A percentile compares a stretch with the other conserved stretches of the same genome.
These are phyloP conservation scores for Petromus typicus DNA, from an alignment of 2,113 vertebrate species.

Conservation along the genomic window DNA sequence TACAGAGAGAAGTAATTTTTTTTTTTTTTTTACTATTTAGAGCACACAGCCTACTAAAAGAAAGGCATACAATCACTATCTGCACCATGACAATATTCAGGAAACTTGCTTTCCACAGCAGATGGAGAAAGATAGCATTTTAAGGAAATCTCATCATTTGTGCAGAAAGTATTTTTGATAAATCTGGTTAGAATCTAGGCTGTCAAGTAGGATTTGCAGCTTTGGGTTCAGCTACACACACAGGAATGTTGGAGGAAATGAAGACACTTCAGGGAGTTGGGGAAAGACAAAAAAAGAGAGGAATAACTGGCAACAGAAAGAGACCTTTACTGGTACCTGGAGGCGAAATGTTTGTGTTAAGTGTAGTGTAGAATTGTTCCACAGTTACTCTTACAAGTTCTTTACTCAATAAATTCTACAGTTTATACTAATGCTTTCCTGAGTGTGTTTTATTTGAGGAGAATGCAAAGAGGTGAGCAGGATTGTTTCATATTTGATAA, in stretches of 20 bases:
- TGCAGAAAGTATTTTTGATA: background rate
- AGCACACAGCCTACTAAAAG: background rate
- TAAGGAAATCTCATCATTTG: constrained; percentile 1
- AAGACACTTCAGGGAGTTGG: background rate
- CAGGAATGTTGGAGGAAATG: background rate
- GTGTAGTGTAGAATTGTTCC: background rate
- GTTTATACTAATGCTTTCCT: background rate
- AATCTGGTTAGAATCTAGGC: background rate
- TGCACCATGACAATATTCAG: background rate
- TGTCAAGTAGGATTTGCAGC: background rate
- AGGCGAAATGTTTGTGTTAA: background rate
- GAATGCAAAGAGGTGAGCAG: background rate
- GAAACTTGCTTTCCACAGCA: constrained; percentile 13
- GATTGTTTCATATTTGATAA: background rate
- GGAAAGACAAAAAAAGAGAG: background rate
- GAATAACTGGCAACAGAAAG: background rate
- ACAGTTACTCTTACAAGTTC: background rate
- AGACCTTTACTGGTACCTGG: background rate
- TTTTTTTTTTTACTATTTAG: background rate
- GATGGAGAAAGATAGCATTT: background rate
- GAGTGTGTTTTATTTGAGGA: background rate
- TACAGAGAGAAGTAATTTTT: background rate
- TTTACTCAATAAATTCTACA: background rate
- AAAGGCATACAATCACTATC: background rate
- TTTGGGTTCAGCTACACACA: background rate